These are phyloP conservation scores for Lutjanus argentimaculatus DNA, from an alignment of 2,797 vertebrate genomes.

Conservation along the genomic window DNA sequence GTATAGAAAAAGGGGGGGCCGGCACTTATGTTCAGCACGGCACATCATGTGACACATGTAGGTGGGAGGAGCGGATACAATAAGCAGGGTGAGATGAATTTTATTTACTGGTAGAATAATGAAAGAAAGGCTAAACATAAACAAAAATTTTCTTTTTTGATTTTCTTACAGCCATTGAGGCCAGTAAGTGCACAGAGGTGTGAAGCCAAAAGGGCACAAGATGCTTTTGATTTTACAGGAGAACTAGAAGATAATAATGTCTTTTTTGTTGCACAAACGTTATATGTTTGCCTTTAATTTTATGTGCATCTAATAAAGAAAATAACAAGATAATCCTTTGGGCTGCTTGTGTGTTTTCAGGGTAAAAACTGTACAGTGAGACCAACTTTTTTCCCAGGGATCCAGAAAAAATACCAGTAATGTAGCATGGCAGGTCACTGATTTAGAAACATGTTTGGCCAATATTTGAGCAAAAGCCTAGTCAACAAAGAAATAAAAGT, in stretches of 20 bases:
- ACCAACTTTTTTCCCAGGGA: neutral
- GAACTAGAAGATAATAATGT: neutral
- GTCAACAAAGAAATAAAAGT: neutral
- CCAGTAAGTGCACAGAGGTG: neutral
- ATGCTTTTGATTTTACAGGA: slow-evolving; percentile 7
- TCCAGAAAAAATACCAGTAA: neutral
- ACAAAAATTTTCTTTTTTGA: neutral
- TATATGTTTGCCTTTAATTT: neutral
- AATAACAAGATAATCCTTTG: neutral
- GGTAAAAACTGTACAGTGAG: no score
- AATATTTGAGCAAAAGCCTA: neutral
- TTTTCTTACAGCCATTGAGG: neutral
- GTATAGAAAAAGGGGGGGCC: slow-evolving; percentile 71
- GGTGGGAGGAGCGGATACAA: slow-evolving; percentile 52
- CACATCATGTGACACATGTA: slow-evolving; percentile 55
- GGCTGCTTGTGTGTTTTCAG: neutral
- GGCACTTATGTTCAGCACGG: slow-evolving; percentile 60
- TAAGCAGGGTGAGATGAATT: slow-evolving; percentile 25
- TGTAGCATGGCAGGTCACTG: neutral
- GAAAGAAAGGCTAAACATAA: slow-evolving; percentile 9
- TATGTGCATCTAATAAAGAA: neutral
- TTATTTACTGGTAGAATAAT: slow-evolving; percentile 17
- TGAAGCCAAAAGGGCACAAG: slow-evolving; percentile 14
- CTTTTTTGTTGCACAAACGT: neutral
- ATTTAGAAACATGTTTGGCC: neutral